Evolutionary conservation across 1,140 invertebrate genomes (phyloP), one percentile per base, ranked within the genome.

Genomic region (Phenacoccus solenopsis): DNA sequence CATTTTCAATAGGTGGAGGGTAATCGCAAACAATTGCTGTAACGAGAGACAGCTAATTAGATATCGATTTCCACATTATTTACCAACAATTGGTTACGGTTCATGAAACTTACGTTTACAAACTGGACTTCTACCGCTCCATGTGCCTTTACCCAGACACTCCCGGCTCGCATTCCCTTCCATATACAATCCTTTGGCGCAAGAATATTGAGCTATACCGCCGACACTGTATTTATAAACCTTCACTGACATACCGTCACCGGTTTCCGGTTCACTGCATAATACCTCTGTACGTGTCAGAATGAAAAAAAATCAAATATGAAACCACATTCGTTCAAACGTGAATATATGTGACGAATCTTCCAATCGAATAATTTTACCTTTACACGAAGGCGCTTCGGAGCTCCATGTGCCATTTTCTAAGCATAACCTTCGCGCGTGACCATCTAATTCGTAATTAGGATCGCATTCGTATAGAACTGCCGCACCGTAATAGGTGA

Each of bases 331-430:
- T n/a, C n/a, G n/a, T n/a, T 28, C 32, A 35, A 71, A 67, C n/a
- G 13, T 67, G 35, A 12, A 38, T 12, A 12, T 10, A n/a, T 12
- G n/a, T n/a, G n/a, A n/a, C n/a, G n/a, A n/a, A n/a, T n/a, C n/a
- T 28, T 32, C 38, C 28, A 16, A 28, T 57, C 22, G 1, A 56
- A 7, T 22, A 24, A 32, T 69, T 64, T 75, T 81, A 88, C 88
- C 87, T 81, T 83, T 84, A 77, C 93, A 96, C 7, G 80, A 78
- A 0, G 94, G 92, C 7, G 85, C 79, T 61, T 87, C 85, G 7
- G 88, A 88, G 72, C 88, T 91, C 90, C 92, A 94, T 0, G 89
- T 90, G 16, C 88, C 90, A 78, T 96, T 92, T 76, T 94, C 91
- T 13, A 91, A 84, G 77, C 94, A 96, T 32, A 89, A 77, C 74